Percentiles rank a stretch among this genome's conserved stretches.
phyloP scores from a whole-genome alignment of 1,140 invertebrate species.

The Atta cephalotes region DNA sequence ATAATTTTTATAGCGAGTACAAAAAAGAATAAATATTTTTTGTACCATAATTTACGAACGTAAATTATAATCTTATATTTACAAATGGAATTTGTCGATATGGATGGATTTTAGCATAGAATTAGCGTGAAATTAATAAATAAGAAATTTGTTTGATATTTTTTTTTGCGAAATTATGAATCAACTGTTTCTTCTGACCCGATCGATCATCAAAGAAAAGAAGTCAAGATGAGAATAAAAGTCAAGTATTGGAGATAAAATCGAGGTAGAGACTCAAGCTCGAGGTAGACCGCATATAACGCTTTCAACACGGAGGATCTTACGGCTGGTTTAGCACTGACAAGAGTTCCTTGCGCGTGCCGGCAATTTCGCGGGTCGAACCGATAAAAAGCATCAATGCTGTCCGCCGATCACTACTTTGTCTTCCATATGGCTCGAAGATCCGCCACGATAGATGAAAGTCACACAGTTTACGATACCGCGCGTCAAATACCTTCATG shows the following conservation, averaged over 20 bases:
- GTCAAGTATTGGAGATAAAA: neutral
- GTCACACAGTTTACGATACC: slow-evolving; percentile 22
- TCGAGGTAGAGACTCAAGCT: neutral
- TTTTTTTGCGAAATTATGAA: slow-evolving; percentile 14
- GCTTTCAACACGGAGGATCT: slow-evolving; percentile 16
- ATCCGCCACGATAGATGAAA: neutral
- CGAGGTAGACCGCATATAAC: slow-evolving; percentile 38
- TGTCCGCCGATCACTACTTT: slow-evolving; percentile 34
- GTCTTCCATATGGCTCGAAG: neutral
- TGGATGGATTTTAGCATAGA: too few relatives aligned
- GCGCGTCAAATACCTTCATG: slow-evolving; percentile 3
- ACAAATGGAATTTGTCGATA: too few relatives aligned
- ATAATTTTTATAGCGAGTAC: too few relatives aligned
- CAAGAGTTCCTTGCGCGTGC: slow-evolving; percentile 56
- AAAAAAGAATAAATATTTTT: too few relatives aligned
- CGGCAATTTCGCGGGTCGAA: neutral
- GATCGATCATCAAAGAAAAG: neutral
- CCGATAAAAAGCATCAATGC: slow-evolving; percentile 29
- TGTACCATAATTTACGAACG: too few relatives aligned
- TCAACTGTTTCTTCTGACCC: neutral
- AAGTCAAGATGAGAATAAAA: neutral
- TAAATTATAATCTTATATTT: too few relatives aligned
- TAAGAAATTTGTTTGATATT: neutral
- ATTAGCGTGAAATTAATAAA: neutral
- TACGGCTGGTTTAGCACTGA: slow-evolving; percentile 31